Evolutionary conservation across 2,888 invertebrate genomes (phyloP), one percentile per base, ranked within the genome.

Genomic region (Dryobota labecula): DNA sequence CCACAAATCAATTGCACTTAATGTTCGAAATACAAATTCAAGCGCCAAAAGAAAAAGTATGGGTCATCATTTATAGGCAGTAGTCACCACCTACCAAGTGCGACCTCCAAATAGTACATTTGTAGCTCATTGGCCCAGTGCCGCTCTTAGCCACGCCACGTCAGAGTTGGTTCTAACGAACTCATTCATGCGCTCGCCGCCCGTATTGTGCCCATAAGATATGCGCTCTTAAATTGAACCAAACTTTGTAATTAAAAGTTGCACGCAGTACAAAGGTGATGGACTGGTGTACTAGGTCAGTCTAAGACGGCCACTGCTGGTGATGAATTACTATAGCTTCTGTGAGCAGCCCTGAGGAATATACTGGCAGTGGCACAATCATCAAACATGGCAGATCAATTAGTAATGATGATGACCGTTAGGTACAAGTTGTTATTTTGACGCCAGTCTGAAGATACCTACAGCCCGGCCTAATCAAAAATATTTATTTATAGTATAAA

Each of bases 161-260:
- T 74, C 83, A 71, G 80, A 86, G 81, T 82, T 80, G 73, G 77
- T 76, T 83, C 86, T 89, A 89, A 90, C 89, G 89, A 90, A 90
- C 86, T 88, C 87, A 90, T 91, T 90, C 90, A 89, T 79, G 82
- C 84, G 79, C 74, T 77, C 74, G 51, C 78, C 81, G 79, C 73
- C 84, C 84, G 81, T 85, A 86, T 87, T 89, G 88, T 88, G 78
- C 82, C 67, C 70, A 73, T 84, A 88, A 91, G 90, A 90, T 91
- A 91, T 90, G 88, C 88, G 88, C 88, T 88, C 85, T 88, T 88
- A 88, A 90, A 92, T 89, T 89, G 86, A 90, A 91, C 90, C 88
- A 85, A 92, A 92, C 89, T 92, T 90, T 81, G 84, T 90, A 90
- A 92, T 92, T 91, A 92, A 90, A 92, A 92, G 86, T 90, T 90